These are phyloP conservation scores for Heliocidaris erythrogramma DNA, from an alignment of 35 echinoderm and acorn worm species.

Conservation along the genomic window DNA sequence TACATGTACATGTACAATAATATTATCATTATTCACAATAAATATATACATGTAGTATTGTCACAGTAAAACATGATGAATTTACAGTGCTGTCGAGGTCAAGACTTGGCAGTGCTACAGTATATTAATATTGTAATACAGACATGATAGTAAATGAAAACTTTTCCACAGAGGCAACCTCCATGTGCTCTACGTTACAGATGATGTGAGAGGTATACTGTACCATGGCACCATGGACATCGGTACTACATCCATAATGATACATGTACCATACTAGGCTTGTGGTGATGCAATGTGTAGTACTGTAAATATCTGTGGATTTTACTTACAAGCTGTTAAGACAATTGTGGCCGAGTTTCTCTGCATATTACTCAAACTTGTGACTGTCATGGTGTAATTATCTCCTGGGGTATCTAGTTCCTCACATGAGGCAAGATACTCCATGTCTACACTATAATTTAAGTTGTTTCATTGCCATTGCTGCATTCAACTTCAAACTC, in stretches of 20 bases:
- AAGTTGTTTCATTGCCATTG: not conserved
- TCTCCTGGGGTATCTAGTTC: not conserved
- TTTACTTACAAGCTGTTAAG: constrained; percentile 28
- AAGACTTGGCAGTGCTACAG: constrained; percentile 16
- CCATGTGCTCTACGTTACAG: too few species aligned
- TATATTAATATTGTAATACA: not conserved
- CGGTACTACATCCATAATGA: too few species aligned
- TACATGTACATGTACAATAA: not conserved
- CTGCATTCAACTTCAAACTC: not conserved
- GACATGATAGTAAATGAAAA: too few species aligned
- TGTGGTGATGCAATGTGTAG: too few species aligned
- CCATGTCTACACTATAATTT: not conserved
- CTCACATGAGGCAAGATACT: not conserved
- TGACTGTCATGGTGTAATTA: constrained; percentile 39
- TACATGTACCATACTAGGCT: too few species aligned
- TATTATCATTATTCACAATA: not conserved
- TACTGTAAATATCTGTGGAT: too few species aligned
- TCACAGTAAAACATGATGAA: not conserved
- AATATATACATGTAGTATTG: not conserved
- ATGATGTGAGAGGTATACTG: too few species aligned
- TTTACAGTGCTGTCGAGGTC: not conserved
- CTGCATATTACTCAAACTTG: not conserved
- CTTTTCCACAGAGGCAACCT: too few species aligned
- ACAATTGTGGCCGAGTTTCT: not conserved
- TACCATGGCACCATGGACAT: too few species aligned